Evolutionary conservation across 2,797 vertebrate genomes (phyloP).

Genomic region (Ptychobarbus kaznakovi): DNA sequence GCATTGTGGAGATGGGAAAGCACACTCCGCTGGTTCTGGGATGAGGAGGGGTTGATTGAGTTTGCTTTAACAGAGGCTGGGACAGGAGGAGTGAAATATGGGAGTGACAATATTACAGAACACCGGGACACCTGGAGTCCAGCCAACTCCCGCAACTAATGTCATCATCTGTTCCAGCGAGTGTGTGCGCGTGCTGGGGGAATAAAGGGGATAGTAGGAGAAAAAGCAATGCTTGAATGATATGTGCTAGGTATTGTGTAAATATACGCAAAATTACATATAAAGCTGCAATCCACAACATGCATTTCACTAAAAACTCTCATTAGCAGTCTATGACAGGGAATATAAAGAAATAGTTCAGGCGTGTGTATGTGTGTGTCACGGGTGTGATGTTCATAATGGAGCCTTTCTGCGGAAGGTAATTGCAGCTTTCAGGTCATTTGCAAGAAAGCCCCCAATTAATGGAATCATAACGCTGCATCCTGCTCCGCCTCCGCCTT

Average conservation of each 20-base stretch:
- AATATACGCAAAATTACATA: neutral
- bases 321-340: neutral
- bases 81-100: conserved; percentile 64
- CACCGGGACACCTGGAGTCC: conserved; percentile 64
- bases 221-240: conserved; percentile 25
- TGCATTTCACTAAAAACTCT: neutral
- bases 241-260: conserved; percentile 25
- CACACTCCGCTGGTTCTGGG: conserved; percentile 34
- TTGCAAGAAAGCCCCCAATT: conserved; percentile 62
- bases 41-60: conserved; percentile 61
- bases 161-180: conserved; percentile 54
- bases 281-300: neutral
- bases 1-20: conserved; percentile 34
- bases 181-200: conserved; percentile 29
- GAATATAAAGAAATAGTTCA: conserved; percentile 16
- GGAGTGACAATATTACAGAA: conserved; percentile 65
- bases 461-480: conserved; percentile 55
- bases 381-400: conserved; percentile 44
- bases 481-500: conserved; percentile 30
- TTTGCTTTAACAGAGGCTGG: conserved; percentile 61
- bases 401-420: conserved; percentile 41
- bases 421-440: conserved; percentile 62
- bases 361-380: conserved; percentile 32
- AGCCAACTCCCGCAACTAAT: conserved; percentile 59
- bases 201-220: conserved; percentile 14